phyloP scores from a whole-genome alignment of 2,113 vertebrate genomes.

The Phasianus colchicus region DNA sequence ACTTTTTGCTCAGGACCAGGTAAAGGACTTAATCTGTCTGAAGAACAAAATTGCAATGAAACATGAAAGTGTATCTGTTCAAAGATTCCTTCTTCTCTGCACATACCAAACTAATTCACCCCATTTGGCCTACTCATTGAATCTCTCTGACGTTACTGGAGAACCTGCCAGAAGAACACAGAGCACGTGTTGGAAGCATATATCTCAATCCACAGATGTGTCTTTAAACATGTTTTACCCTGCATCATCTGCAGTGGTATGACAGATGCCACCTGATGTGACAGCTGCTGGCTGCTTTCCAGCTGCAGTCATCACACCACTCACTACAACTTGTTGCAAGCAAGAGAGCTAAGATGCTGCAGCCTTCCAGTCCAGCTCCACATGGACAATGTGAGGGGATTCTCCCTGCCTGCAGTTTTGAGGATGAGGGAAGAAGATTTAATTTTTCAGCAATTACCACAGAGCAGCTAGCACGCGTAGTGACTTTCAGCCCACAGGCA shows the following conservation, averaged over 20 bases:
- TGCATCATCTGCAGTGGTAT: not conserved
- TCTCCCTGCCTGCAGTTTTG: fast-evolving
- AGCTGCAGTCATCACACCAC: not conserved
- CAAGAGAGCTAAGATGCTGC: not conserved
- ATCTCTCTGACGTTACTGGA: not conserved
- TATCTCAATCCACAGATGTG: not conserved
- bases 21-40: not conserved
- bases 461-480: not conserved
- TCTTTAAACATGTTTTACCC: not conserved
- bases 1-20: not conserved
- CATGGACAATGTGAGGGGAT: not conserved
- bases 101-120: not conserved
- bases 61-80: not conserved
- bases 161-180: not conserved
- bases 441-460: not conserved
- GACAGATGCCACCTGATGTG: not conserved
- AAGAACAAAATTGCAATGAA: not conserved
- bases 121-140: not conserved
- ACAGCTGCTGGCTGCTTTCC: not conserved
- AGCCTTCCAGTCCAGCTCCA: not conserved
- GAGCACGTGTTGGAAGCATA: not conserved
- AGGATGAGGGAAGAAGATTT: not conserved
- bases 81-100: not conserved
- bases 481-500: not conserved
- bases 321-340: not conserved